A percentile compares a stretch with the other conserved stretches of the same genome.
These are phyloP conservation scores for Sternotherus odoratus DNA, from an alignment of 2,797 vertebrate species.

Conservation along the genomic window DNA sequence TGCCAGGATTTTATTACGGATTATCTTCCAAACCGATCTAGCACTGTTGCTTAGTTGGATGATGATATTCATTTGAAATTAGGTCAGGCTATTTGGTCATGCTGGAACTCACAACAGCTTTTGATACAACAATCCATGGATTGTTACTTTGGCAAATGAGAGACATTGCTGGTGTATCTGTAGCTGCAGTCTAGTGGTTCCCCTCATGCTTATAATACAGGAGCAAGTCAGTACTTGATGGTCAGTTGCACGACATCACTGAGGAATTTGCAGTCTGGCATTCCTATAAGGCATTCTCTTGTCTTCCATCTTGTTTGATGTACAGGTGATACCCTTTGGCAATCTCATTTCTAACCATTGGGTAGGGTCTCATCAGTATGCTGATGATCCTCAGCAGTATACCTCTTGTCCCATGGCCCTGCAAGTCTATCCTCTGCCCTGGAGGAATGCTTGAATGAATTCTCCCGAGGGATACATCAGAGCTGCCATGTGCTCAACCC, in stretches of 20 bases:
- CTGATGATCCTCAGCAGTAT: constrained; percentile 27
- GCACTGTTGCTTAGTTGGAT: not conserved
- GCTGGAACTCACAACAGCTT: not conserved
- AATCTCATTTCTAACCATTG: constrained; percentile 40
- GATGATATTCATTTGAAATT: not conserved
- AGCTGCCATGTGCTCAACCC: constrained; percentile 7
- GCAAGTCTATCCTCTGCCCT: constrained; percentile 31
- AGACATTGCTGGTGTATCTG: not conserved
- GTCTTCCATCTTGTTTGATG: constrained; percentile 45
- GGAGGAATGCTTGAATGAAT: constrained; percentile 7
- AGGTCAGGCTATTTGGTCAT: not conserved
- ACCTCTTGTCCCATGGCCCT: not conserved
- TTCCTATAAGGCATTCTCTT: constrained; percentile 63
- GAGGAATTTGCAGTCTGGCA: constrained; percentile 57
- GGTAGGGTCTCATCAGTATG: constrained; percentile 35
- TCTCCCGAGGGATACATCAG: constrained; percentile 40
- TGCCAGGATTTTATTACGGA: not conserved
- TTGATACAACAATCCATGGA: not conserved
- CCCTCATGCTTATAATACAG: not conserved
- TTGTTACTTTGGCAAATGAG: not conserved
- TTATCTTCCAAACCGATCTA: not conserved
- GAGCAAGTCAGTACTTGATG: not conserved
- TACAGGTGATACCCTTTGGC: constrained; percentile 54
- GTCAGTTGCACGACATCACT: not conserved
- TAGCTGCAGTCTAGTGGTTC: not conserved